phyloP scores from a whole-genome alignment of 1,140 invertebrate genomes.

The Drosophila leontia region DNA sequence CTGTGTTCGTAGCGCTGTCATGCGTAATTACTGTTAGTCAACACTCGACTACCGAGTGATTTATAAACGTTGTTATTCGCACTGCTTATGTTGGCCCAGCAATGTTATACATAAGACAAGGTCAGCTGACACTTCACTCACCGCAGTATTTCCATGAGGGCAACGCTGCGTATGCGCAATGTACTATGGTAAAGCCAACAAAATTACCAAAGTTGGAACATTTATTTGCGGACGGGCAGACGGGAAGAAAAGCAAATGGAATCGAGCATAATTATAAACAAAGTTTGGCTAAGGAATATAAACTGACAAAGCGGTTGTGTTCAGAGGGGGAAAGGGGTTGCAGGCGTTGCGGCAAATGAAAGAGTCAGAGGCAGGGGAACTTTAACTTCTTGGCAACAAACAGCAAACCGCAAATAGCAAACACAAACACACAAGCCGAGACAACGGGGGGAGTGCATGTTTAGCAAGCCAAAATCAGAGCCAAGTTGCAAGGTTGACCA shows the following conservation, averaged over 20 bases:
- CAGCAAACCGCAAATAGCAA: slow-evolving; percentile 60
- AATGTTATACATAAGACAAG: slow-evolving; percentile 46
- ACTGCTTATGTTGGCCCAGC: slow-evolving; percentile 30
- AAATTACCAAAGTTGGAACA: slow-evolving; percentile 30
- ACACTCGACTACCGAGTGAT: slow-evolving; percentile 68
- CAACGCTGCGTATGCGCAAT: slow-evolving; percentile 49
- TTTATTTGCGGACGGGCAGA: slow-evolving; percentile 36
- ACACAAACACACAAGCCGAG: slow-evolving; percentile 33
- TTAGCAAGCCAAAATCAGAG: slow-evolving; percentile 70
- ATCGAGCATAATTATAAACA: slow-evolving; percentile 69
- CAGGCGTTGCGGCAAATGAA: slow-evolving; percentile 52
- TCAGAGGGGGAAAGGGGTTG: not conserved
- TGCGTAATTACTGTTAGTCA: slow-evolving; percentile 70
- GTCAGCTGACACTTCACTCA: slow-evolving; percentile 33
- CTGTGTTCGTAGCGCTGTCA: slow-evolving; percentile 35
- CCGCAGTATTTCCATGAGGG: slow-evolving; percentile 5
- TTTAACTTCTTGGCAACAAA: slow-evolving; percentile 72
- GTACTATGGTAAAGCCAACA: slow-evolving; percentile 14
- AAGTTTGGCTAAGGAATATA: slow-evolving; percentile 40
- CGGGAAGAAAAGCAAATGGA: slow-evolving; percentile 27
- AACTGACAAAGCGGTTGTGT: slow-evolving; percentile 9
- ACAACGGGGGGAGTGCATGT: slow-evolving; percentile 21
- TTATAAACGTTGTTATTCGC: slow-evolving; percentile 50
- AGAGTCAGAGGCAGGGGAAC: not conserved
- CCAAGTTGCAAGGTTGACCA: slow-evolving; percentile 74